A percentile compares a stretch with the other conserved stretches of the same genome.
Evolutionary conservation across 2,888 invertebrate genomes (phyloP).

Genomic region (Autographa gamma): DNA sequence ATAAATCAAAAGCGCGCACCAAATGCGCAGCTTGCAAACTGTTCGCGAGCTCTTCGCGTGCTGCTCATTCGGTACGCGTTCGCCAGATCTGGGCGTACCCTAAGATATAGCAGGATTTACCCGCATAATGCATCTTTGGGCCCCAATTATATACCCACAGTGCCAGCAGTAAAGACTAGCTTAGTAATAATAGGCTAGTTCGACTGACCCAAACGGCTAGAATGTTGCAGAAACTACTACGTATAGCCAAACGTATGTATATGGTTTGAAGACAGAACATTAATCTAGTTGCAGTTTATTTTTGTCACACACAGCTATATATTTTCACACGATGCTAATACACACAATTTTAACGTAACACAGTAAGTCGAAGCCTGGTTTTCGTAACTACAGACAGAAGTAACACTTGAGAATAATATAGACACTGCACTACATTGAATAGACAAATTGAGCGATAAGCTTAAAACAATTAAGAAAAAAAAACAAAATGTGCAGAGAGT

Average conservation of each 20-base stretch:
- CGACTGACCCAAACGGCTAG: too few relatives aligned
- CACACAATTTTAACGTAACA: constrained; percentile 47
- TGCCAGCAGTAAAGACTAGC: too few relatives aligned
- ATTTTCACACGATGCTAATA: constrained; percentile 50
- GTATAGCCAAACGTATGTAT: neutral
- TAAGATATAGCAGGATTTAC: too few relatives aligned
- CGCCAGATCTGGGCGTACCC: too few relatives aligned
- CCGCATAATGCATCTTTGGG: too few relatives aligned
- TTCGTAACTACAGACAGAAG: constrained; percentile 65
- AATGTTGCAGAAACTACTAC: too few relatives aligned
- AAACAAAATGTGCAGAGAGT: constrained; percentile 76
- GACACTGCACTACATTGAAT: constrained; percentile 78
- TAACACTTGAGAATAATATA: constrained; percentile 63
- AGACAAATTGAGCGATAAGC: constrained; percentile 80
- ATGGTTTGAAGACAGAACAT: neutral
- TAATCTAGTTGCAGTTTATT: neutral
- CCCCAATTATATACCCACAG: too few relatives aligned
- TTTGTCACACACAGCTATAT: constrained; percentile 58
- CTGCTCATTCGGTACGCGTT: too few relatives aligned
- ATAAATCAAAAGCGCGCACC: too few relatives aligned
- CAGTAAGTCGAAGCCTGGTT: constrained; percentile 65
- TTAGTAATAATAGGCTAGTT: too few relatives aligned
- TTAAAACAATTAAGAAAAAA: constrained; percentile 66
- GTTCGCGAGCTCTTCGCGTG: too few relatives aligned
- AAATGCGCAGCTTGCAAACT: too few relatives aligned